Evolutionary conservation across 2,113 vertebrate species (phyloP), one percentile per base, ranked within the genome.

Genomic region (Muntiacus reevesi): DNA sequence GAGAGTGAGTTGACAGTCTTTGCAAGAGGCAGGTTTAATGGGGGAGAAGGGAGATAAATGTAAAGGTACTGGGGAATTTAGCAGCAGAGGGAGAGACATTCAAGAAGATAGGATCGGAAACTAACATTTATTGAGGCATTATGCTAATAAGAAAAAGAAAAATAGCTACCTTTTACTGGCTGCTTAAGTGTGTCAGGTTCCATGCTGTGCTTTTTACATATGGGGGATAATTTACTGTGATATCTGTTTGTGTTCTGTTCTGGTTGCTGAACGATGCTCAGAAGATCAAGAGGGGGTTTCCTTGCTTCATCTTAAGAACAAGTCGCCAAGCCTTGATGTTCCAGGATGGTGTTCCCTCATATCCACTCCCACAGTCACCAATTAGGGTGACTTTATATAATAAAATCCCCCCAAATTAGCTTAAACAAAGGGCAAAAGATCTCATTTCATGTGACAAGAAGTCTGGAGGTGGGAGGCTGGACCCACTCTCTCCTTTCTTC

Each of bases 111-210:
- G 91, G 40, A 97, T 97, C 57, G 3, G 98, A 97, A 93, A 84
- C 96, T 64, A 97, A 97, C 97, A 79, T 96, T 97, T 97, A 98
- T 95, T 89, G 98, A 98, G 96, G 96, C 98, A 97, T 97, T 97
- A 97, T 98, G 98, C 96, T 98, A 98, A 97, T 97, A 64, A 97
- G 97, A 64, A 97, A 95, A 96, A 97, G 98, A 98, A 98, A 97
- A 98, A 97, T 95, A 96, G 94, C 95, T 76, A 64, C 98, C 96
- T 96, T 96, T 97, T 97, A 97, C 91, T 16, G 96, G 62, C 93
- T 95, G 97, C 89, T 97, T 97, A 83, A 93, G 89, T 81, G 91
- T 97, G 96, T 91, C 97, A 96, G 83, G 83, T 52, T 55, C 88
- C 97, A 89, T 23, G 95, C 97, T 94, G 96, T 30, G 98, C 86